Evolutionary conservation across 2,888 invertebrate genomes (phyloP).

Genomic region (Caenorhabditis sp.): DNA sequence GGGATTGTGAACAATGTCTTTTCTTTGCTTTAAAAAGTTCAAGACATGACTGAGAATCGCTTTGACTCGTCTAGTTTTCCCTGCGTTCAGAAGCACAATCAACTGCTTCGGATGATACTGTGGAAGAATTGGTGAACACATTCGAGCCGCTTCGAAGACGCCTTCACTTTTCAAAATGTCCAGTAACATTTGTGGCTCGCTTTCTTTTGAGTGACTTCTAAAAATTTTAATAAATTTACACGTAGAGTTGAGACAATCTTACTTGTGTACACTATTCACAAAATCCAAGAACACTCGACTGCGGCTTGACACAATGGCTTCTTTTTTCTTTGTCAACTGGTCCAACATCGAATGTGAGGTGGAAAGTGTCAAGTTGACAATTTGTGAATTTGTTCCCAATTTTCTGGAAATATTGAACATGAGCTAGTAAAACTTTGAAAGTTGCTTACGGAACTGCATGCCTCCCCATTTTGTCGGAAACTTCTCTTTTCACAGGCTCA

Average conservation of each 20-base stretch:
- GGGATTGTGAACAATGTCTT: slow-evolving; percentile 50
- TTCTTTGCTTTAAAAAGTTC: slow-evolving; percentile 82
- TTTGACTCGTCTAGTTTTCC: slow-evolving; percentile 97
- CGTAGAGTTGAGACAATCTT: background rate
- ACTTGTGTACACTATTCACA: slow-evolving; percentile 56
- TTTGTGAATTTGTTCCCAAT: slow-evolving; percentile 9
- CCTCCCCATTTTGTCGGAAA: background rate
- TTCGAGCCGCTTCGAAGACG: slow-evolving; percentile 94
- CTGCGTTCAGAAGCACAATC: slow-evolving; percentile 97
- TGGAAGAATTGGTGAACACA: slow-evolving; percentile 96
- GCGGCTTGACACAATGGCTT: slow-evolving; percentile 59
- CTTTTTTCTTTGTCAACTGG: slow-evolving; percentile 68
- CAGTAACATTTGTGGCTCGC: slow-evolving; percentile 46
- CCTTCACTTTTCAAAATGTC: slow-evolving; percentile 75
- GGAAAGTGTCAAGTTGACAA: slow-evolving; percentile 51
- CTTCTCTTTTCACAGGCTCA: background rate
- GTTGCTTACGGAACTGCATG: background rate
- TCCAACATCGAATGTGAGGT: slow-evolving; percentile 78
- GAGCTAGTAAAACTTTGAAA: background rate
- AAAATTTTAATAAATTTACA: background rate
- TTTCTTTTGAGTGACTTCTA: slow-evolving; percentile 44
- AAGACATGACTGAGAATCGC: slow-evolving; percentile 97
- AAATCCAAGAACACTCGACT: slow-evolving; percentile 68
- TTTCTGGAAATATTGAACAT: slow-evolving; percentile 4
- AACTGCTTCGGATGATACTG: slow-evolving; percentile 99